These are phyloP conservation scores for Hirudo medicinalis DNA, from an alignment of 1,140 invertebrate genomes.

Conservation along the genomic window DNA sequence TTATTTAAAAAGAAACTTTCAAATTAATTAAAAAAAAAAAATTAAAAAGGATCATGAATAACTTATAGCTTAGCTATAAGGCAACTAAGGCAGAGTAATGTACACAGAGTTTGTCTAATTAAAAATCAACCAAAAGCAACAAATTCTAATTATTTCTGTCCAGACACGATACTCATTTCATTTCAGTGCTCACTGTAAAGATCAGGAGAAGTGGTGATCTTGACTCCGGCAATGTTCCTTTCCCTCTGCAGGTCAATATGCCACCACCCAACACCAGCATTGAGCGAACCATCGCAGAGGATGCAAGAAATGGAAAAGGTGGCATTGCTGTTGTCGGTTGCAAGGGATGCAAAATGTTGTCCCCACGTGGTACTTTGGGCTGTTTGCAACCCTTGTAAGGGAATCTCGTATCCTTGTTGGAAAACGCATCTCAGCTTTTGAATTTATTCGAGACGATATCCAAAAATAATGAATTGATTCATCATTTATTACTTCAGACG, in stretches of 20 bases:
- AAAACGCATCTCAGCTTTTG: too few relatives aligned
- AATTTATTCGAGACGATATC: too few relatives aligned
- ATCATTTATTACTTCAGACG: too few relatives aligned
- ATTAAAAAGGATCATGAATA: too few relatives aligned
- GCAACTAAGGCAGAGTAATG: not conserved
- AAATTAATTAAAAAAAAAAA: too few relatives aligned
- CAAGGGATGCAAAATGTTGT: not conserved
- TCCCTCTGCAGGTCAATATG: not conserved
- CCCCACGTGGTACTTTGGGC: not conserved
- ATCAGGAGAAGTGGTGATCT: not conserved
- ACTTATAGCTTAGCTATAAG: not conserved
- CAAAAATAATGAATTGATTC: too few relatives aligned
- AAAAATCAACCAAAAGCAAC: too few relatives aligned
- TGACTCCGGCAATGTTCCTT: not conserved
- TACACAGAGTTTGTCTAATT: too few relatives aligned
- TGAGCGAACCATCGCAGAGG: not conserved
- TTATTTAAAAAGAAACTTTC: too few relatives aligned
- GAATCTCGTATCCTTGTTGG: not conserved
- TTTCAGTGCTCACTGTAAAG: not conserved
- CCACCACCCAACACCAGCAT: not conserved
- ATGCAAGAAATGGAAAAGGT: constrained; percentile 2
- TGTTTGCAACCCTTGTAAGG: not conserved
- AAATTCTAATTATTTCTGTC: not conserved
- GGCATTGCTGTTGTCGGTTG: not conserved
- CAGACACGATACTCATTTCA: not conserved